Percentiles rank a stretch among this genome's conserved stretches.
These are phyloP conservation scores for Scleropages formosus DNA, from an alignment of 2,797 vertebrate species.

Conservation along the genomic window DNA sequence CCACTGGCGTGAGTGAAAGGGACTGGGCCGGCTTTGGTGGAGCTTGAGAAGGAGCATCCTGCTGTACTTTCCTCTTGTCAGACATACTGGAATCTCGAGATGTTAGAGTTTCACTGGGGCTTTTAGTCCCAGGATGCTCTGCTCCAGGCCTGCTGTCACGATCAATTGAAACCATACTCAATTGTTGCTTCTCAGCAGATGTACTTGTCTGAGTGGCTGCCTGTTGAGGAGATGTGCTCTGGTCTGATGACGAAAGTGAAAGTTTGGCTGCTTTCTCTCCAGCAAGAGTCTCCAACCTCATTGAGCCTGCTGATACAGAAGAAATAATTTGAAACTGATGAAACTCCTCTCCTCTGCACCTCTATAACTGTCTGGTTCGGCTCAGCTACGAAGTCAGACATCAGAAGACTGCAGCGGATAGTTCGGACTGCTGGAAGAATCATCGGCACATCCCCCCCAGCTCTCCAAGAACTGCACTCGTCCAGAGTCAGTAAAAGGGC, in stretches of 20 bases:
- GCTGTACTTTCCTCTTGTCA: slow-evolving; percentile 33
- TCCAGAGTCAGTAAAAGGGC: too few relatives aligned
- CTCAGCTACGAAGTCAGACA: too few relatives aligned
- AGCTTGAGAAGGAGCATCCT: slow-evolving; percentile 4
- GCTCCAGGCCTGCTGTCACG: slow-evolving; percentile 27
- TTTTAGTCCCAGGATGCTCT: background rate
- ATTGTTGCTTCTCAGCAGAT: slow-evolving; percentile 36
- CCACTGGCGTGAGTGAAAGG: slow-evolving; percentile 30
- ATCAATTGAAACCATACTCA: slow-evolving; percentile 31
- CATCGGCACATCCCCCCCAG: too few relatives aligned
- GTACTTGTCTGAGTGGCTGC: slow-evolving; percentile 35
- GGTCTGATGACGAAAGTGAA: slow-evolving; percentile 32
- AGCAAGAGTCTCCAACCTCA: slow-evolving; percentile 31
- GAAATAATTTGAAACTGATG: background rate
- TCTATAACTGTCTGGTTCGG: too few relatives aligned
- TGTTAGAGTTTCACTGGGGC: slow-evolving; percentile 23
- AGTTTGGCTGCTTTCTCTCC: slow-evolving; percentile 34
- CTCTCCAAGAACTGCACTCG: too few relatives aligned
- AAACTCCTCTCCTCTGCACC: too few relatives aligned
- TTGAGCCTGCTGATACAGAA: slow-evolving; percentile 35
- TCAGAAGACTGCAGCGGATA: too few relatives aligned
- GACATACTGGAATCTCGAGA: slow-evolving; percentile 34
- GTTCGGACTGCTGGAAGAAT: too few relatives aligned
- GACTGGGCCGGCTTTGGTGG: background rate
- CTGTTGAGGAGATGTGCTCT: slow-evolving; percentile 31